phyloP scores from a whole-genome alignment of 2,797 vertebrate genomes.

The Aplochiton taeniatus region DNA sequence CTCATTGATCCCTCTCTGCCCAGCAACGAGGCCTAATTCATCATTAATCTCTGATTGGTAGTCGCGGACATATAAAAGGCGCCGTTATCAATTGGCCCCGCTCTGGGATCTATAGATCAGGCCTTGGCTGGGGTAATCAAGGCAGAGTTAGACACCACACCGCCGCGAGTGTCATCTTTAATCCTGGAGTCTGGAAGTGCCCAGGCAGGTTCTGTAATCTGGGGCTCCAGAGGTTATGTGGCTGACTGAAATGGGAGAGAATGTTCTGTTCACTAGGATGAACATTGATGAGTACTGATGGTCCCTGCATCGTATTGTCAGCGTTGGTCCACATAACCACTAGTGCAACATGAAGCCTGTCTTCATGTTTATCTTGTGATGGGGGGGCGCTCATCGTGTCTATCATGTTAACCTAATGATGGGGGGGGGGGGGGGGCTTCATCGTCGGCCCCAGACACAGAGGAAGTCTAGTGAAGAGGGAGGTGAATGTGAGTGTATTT shows the following conservation, averaged over 20 bases:
- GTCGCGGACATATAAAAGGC: constrained; percentile 44
- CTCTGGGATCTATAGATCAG: constrained; percentile 57
- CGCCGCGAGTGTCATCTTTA: background rate
- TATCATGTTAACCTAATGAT: no score
- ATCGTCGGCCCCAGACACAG: no score
- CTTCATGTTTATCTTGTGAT: background rate
- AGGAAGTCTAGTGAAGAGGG: background rate
- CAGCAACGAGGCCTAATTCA: constrained; percentile 48
- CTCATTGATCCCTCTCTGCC: constrained; percentile 43
- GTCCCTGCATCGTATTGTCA: no score
- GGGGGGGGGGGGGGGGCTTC: no score
- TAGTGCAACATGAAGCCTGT: background rate
- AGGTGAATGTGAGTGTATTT: background rate
- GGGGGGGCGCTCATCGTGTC: no score
- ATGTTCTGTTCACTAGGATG: constrained; percentile 1
- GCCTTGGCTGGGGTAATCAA: constrained; percentile 54
- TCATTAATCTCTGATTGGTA: constrained; percentile 52
- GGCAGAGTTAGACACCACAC: constrained; percentile 22
- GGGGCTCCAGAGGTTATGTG: constrained; percentile 8
- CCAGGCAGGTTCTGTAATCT: no score
- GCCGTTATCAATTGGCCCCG: constrained; percentile 44
- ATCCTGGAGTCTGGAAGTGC: background rate
- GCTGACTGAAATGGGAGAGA: constrained; percentile 10
- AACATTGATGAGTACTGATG: constrained; percentile 7
- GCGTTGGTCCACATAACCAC: background rate